Evolutionary conservation across 2,113 vertebrate species (phyloP).

Genomic region (Colinus virginianus): DNA sequence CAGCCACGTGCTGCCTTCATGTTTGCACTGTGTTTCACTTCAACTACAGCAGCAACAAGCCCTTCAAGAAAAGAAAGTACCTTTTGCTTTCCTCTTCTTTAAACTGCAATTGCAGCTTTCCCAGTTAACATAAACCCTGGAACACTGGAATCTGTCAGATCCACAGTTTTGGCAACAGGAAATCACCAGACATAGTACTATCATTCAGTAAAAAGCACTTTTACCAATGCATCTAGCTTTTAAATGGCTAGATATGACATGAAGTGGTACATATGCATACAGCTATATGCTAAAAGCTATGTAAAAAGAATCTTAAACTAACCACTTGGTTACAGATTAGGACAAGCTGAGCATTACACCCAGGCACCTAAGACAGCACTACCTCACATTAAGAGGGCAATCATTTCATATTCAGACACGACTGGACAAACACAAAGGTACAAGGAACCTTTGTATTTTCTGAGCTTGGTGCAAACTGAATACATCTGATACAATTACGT

Average conservation of each 20-base stretch:
- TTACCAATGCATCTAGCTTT: neutral
- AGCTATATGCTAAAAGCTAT: neutral
- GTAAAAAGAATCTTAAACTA: neutral
- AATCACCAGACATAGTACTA: neutral
- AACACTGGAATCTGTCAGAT: neutral
- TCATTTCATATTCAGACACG: neutral
- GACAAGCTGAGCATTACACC: neutral
- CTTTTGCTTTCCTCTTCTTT: neutral
- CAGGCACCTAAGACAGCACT: neutral
- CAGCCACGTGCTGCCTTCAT: fast-evolving
- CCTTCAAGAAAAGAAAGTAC: neutral
- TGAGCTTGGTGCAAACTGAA: neutral
- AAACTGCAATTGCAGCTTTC: neutral
- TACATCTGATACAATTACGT: neutral
- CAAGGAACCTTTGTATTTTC: neutral
- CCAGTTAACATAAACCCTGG: neutral
- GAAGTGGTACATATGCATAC: neutral
- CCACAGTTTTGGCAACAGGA: neutral
- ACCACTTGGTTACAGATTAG: neutral
- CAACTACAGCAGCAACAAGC: neutral
- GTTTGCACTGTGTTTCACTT: neutral
- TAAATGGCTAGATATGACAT: neutral
- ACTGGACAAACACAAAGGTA: neutral
- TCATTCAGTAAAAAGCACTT: neutral
- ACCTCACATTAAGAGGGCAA: neutral